Evolutionary conservation across 1,140 invertebrate species (phyloP).

Genomic region (Schlechtendalia chinensis): DNA sequence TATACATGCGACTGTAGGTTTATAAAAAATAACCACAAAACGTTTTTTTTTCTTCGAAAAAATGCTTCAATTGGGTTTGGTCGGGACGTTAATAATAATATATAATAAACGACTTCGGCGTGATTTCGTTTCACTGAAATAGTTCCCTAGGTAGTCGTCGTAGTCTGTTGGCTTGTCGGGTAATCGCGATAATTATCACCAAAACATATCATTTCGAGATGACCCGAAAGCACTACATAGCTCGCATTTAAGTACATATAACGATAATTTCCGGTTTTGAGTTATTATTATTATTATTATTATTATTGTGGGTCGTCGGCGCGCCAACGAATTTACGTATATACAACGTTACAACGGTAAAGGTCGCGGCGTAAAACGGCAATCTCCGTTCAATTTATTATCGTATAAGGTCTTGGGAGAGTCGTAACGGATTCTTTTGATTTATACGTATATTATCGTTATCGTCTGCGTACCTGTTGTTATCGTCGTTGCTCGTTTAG

Average conservation of each 20-base stretch:
- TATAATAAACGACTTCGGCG: background rate
- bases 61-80: too few relatives aligned
- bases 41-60: background rate
- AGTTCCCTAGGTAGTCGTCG: background rate
- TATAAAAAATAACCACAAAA: background rate
- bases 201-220: background rate
- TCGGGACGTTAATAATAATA: background rate
- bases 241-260: background rate
- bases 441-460: too few relatives aligned
- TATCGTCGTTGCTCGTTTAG: too few relatives aligned
- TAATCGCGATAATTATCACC: slow-evolving; percentile 20
- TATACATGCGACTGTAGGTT: too few relatives aligned
- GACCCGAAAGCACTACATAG: slow-evolving; percentile 7
- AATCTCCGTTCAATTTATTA: slow-evolving; percentile 2
- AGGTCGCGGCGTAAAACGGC: background rate
- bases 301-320: too few relatives aligned
- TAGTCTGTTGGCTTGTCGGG: background rate
- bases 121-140: slow-evolving; percentile 15
- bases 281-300: slow-evolving; percentile 12
- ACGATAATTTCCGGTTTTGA: background rate
- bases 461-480: too few relatives aligned
- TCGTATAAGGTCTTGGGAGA: background rate
- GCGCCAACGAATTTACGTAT: background rate
- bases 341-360: background rate
- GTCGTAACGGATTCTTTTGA: background rate